Evolutionary conservation across 2,797 vertebrate genomes (phyloP), one percentile per base, ranked within the genome.

Genomic region (Enteromius trimaculatus): DNA sequence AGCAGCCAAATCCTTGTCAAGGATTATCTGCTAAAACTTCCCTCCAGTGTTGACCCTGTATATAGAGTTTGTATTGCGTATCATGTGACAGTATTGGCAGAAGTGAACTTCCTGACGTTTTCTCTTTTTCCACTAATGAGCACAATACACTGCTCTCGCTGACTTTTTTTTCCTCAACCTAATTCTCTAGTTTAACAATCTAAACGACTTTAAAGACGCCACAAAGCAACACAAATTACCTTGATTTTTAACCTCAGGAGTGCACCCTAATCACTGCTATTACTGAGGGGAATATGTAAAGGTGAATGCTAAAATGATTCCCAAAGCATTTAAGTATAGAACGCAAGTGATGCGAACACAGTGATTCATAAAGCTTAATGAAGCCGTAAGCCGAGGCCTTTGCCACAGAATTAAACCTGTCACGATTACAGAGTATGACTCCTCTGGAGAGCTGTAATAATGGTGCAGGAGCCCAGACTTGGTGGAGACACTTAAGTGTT

Each of bases 301-400:
- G 72, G 80, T 85, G 68, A 86, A 70, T 72, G 55, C 86, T 81
- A 88, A 86, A 89, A 90, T 90, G 78, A 90, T 89, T 91, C 91
- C 86, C 82, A 86, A 69, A 87, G 88, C 91, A 87, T 91, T 92
- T 89, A 89, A 84, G 87, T 53, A 78, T 90, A 87, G 88, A 89
- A 88, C 76, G 88, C 86, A 72, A 86, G 84, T 89, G 82, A 83
- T 91, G 91, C 62, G 88, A 89, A 90, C 90, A 86, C 83, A 88
- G 87, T 86, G 90, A 86, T 90, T 91, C 90, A 88, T 88, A 86
- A 88, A 89, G 87, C 87, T 88, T 90, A 90, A 93, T 89, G 89
- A 90, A 89, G 86, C 87, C 68, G 82, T 82, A 86, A 89, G 79
- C 81, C 79, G 58, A 79, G 85, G 75, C 82, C 87, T 87, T 89